A percentile compares a stretch with the other conserved stretches of the same genome.
phyloP scores from a whole-genome alignment of 2,888 invertebrate species.

The Serripes groenlandicus region DNA sequence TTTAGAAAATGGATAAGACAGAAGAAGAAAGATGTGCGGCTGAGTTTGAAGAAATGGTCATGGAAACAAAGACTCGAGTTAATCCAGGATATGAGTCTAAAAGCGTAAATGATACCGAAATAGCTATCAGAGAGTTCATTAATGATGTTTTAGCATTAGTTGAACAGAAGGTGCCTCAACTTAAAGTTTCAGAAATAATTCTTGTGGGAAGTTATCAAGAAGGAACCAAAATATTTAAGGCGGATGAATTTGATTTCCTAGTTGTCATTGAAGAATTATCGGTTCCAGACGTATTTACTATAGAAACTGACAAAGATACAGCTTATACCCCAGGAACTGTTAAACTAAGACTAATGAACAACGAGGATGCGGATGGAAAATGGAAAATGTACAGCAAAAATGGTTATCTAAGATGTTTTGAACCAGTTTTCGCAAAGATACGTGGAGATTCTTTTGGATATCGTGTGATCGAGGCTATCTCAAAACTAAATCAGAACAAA shows the following conservation, averaged over 20 bases:
- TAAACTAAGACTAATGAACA: background rate
- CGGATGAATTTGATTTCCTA: conserved; percentile 18
- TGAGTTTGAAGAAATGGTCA: background rate
- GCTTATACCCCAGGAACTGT: background rate
- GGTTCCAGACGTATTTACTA: background rate
- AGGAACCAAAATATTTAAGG: conserved; percentile 8
- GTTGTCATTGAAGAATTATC: conserved; percentile 17
- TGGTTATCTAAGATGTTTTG: conserved; percentile 6
- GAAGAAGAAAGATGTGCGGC: no score
- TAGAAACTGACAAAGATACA: background rate
- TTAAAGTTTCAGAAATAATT: conserved; percentile 18
- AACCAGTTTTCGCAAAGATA: background rate
- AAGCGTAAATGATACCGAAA: background rate
- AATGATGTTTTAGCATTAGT: conserved; percentile 10
- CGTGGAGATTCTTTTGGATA: background rate
- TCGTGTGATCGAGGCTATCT: background rate
- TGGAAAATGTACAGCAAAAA: background rate
- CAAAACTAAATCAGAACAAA: background rate
- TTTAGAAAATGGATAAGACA: no score
- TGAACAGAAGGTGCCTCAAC: background rate
- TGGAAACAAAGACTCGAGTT: background rate
- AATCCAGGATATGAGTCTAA: conserved; percentile 8
- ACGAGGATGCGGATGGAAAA: background rate
- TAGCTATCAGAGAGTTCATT: background rate
- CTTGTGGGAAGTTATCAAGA: conserved; percentile 13